Evolutionary conservation across 2,113 vertebrate genomes (phyloP), one percentile per base, ranked within the genome.

Genomic region (Ia io): DNA sequence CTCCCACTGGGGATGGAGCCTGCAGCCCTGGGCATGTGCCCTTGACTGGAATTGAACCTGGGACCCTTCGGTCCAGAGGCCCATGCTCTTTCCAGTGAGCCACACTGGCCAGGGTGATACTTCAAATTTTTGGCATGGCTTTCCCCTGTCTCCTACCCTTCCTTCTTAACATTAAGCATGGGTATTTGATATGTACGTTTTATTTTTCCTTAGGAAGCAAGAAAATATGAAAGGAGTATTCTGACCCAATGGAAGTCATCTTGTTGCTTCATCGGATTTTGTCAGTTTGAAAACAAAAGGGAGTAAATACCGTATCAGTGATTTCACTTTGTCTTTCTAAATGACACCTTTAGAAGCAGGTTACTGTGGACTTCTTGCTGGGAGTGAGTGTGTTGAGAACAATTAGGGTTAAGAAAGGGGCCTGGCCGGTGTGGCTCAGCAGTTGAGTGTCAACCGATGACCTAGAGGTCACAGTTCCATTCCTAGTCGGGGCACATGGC

Each of bases 121-220:
- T 85, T 94, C 20, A 40, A 0, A 63, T 65, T 74, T 95, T 84
- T 83, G 23, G 5, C 65, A 32, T 83, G 6, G 13, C 40, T 79
- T 49, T 47, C 35, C 20, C 49, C 47, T 5, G 5, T 16, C 63
- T 65, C 63, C 42, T 35, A 20, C 18, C n/a, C n/a, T 35, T 74
- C 12, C 3, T 73, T 47, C 59, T 91, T 6, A 84, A 28, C 44
- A 37, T 77, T 86, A 63, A 77, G 20, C 51, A 22, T 56, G 30
- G 42, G 32, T 87, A 37, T 40, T 51, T 85, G 85, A n/a, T 56
- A n/a, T 47, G 59, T 40, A 53, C 22, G 22, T 67, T 95, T 79
- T 37, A 91, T 61, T 59, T 94, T 95, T 86, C 84, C 20, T 95
- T 93, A 84, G 89, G 78, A 91, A 73, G 77, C 35, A 40, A 70